Evolutionary conservation across 2,113 vertebrate species (phyloP).

Genomic region (Bos taurus): DNA sequence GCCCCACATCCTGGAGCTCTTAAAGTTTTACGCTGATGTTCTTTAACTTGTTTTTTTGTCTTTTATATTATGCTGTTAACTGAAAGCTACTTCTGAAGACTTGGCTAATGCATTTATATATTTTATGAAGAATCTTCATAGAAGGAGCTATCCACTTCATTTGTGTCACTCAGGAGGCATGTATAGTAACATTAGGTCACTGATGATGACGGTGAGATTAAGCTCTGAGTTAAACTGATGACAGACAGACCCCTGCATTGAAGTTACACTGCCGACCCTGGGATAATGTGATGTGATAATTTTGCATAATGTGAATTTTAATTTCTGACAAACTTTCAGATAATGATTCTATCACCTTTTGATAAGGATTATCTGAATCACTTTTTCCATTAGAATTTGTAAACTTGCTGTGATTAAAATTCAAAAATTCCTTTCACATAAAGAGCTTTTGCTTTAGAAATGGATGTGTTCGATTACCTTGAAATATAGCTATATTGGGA

Average conservation of each 20-base stretch:
- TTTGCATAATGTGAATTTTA: not conserved
- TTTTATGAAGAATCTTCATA: not conserved
- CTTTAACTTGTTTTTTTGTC: not conserved
- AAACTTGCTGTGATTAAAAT: not conserved
- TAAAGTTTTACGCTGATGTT: not conserved
- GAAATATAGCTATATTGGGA: not conserved
- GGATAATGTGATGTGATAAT: not conserved
- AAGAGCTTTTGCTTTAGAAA: not conserved
- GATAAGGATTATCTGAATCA: not conserved
- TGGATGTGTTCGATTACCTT: not conserved
- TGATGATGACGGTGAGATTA: not conserved
- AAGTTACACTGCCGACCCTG: not conserved
- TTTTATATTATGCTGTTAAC: not conserved
- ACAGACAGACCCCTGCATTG: not conserved
- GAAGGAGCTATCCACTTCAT: not conserved
- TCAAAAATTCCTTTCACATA: not conserved
- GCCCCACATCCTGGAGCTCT: not conserved
- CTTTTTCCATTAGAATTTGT: not conserved
- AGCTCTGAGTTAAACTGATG: not conserved
- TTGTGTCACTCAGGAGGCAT: not conserved
- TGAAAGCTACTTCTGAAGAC: not conserved
- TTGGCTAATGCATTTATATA: not conserved
- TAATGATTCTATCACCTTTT: not conserved
- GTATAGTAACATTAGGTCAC: not conserved
- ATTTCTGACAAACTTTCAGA: not conserved